A percentile compares a stretch with the other conserved stretches of the same genome.
Conservation (phyloP, 2,797 vertebrate genomes). For the Botia almorhae region DNA sequence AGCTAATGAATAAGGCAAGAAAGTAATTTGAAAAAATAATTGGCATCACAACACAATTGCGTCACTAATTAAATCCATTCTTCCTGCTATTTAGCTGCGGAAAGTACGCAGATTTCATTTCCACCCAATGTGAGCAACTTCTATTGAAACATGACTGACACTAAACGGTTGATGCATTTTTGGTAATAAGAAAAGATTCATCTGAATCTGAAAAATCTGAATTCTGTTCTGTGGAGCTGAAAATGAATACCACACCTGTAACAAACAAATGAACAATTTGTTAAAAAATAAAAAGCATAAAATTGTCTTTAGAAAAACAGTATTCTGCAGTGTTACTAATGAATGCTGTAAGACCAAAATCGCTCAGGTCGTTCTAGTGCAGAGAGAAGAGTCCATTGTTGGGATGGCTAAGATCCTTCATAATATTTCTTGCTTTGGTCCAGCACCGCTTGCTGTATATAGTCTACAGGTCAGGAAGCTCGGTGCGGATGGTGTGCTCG, state of each 20-base stretch:
- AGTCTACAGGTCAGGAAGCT: no score
- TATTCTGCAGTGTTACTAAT: conserved; percentile 61
- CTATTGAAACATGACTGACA: background rate
- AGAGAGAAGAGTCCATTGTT: no score
- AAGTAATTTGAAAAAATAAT: conserved; percentile 37
- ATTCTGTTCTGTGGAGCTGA: conserved; percentile 31
- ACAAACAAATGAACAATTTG: conserved; percentile 35
- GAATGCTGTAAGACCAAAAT: conserved; percentile 76
- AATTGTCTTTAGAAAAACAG: conserved; percentile 3
- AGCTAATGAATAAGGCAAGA: conserved; percentile 41
- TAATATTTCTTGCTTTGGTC: no score
- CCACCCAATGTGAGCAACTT: background rate
- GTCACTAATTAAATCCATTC: background rate
- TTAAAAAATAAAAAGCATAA: conserved; percentile 18
- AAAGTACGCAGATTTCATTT: background rate
- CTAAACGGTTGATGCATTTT: background rate
- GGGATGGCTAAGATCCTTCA: no score
- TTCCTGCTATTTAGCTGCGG: background rate
- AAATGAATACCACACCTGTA: conserved; percentile 21
- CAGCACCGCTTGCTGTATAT: no score
- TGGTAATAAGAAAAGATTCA: no score
- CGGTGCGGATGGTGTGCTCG: no score
- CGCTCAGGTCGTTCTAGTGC: conserved; percentile 73
- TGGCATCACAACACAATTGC: no score
- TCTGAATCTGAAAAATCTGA: no score